Evolutionary conservation across 1,140 invertebrate genomes (phyloP).

Genomic region (Macrocentrus cingulum): DNA sequence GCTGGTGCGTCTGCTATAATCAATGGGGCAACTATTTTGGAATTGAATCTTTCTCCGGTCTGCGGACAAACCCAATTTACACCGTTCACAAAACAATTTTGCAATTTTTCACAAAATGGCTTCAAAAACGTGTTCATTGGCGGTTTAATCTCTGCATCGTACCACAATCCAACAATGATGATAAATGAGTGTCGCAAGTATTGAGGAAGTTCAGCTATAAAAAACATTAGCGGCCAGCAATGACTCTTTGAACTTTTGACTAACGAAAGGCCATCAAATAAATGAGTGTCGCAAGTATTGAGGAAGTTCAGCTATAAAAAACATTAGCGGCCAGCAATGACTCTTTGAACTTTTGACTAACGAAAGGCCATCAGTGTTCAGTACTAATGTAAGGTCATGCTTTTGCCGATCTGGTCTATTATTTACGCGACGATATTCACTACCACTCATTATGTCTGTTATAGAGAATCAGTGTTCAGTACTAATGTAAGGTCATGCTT

Average conservation of each 20-base stretch:
- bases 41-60: background rate
- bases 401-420: constrained; percentile 4
- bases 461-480: constrained; percentile 11
- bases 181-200: constrained; percentile 19
- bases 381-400: constrained; percentile 29
- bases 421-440: constrained; percentile 28
- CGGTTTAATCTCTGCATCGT: constrained; percentile 20
- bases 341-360: constrained; percentile 25
- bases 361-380: constrained; percentile 29
- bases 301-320: constrained; percentile 26
- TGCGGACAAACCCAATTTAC: constrained; percentile 11
- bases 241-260: constrained; percentile 26
- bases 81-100: constrained; percentile 10
- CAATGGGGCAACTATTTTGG: constrained; percentile 22
- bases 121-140: constrained; percentile 21
- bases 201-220: constrained; percentile 26
- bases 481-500: background rate
- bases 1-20: constrained; percentile 25
- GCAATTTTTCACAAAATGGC: constrained; percentile 18
- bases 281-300: too few species aligned
- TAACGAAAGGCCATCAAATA: too few species aligned
- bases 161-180: constrained; percentile 19
- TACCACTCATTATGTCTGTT: constrained; percentile 27
- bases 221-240: constrained; percentile 26
- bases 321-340: constrained; percentile 28